Base-by-base conservation (phyloP, 2,113 vertebrate genomes). In the Pedetes capensis region DNA sequence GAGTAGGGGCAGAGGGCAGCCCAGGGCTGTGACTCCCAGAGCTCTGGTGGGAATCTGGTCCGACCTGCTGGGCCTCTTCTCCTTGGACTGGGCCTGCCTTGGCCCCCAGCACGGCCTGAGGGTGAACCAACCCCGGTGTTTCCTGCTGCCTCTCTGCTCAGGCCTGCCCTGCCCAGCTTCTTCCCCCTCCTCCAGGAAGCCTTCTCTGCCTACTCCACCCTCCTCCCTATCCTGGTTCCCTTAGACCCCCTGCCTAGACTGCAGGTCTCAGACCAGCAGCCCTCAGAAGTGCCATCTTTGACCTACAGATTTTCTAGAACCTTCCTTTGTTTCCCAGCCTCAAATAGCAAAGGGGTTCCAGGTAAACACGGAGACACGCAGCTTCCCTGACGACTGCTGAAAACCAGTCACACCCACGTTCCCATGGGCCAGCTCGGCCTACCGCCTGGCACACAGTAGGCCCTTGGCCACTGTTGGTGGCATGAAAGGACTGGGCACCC, bases 131-230 rank as follows among this genome's bases (percentile, higher is more conserved):
- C 23, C 61, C 51, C 23, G 68, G 2, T 22, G 61, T 47, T 79
- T 75, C 37, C 49, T 34, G 53, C 59, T 37, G 53, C 59, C 34
- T 74, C 32, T 16, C 34, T 1, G 3, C 16, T 10, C 0, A 3
- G 5, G 37, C 47, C 25, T 63, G 44, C 47, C 37, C 39, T 4
- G 25, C 74, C 75, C 27, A 61, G 71, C 71, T 66, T 68, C 23
- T 39, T 39, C 61, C 5, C 3, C 51, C 57, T 86, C 84, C 55
- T 94, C 89, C 80, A 44, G 76, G 84, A 87, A 95, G 92, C 49
- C 83, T 53, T 66, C 80, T 34, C 55, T 80, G 75, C 11, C 25
- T 55, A 32, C 13, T 6, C 63, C 7, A 5, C 25, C 16, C 22
- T 74, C 51, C 14, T 0, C 44, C 8, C 0, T 5, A 25, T 1